Percentiles rank a stretch among this genome's conserved stretches.
Conservation (phyloP, 1,140 invertebrate species). For the Drosophila parabipectinata region DNA sequence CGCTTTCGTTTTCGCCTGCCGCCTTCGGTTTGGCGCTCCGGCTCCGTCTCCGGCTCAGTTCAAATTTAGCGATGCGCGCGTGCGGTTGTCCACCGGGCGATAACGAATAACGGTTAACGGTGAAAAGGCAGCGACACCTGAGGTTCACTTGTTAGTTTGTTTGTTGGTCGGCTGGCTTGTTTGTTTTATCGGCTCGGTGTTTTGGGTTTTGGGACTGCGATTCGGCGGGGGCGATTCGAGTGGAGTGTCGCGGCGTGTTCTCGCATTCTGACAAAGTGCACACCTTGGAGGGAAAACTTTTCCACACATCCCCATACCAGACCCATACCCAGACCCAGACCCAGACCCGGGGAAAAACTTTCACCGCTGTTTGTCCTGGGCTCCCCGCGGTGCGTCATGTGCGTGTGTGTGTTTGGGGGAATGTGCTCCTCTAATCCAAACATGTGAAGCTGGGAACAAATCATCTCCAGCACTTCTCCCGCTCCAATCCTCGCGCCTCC, state of each 20-base stretch:
- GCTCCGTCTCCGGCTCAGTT: slow-evolving; percentile 64
- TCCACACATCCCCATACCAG: neutral
- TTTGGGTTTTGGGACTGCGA: slow-evolving; percentile 17
- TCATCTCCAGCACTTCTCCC: slow-evolving; percentile 14
- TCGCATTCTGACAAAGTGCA: slow-evolving; percentile 19
- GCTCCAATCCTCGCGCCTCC: neutral
- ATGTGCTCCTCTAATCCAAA: slow-evolving; percentile 22
- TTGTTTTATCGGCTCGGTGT: slow-evolving; percentile 20
- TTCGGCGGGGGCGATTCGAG: neutral
- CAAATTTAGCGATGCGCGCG: slow-evolving; percentile 70
- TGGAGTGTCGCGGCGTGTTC: slow-evolving; percentile 7
- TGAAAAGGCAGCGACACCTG: slow-evolving; percentile 15
- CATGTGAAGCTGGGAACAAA: slow-evolving; percentile 34
- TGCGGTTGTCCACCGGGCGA: slow-evolving; percentile 51
- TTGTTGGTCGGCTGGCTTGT: slow-evolving; percentile 9
- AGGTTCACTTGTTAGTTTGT: slow-evolving; percentile 1
- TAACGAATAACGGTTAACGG: slow-evolving; percentile 18
- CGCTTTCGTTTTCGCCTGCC: slow-evolving; percentile 17
- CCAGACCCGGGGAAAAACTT: slow-evolving; percentile 12
- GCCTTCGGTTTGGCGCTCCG: slow-evolving; percentile 46
- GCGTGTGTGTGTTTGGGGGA: neutral
- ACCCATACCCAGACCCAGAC: neutral
- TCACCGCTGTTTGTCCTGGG: slow-evolving; percentile 34
- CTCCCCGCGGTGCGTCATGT: slow-evolving; percentile 1
- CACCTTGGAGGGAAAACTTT: slow-evolving; percentile 17